Evolutionary conservation across 1,140 invertebrate genomes (phyloP).

Genomic region (Linepithema humile): DNA sequence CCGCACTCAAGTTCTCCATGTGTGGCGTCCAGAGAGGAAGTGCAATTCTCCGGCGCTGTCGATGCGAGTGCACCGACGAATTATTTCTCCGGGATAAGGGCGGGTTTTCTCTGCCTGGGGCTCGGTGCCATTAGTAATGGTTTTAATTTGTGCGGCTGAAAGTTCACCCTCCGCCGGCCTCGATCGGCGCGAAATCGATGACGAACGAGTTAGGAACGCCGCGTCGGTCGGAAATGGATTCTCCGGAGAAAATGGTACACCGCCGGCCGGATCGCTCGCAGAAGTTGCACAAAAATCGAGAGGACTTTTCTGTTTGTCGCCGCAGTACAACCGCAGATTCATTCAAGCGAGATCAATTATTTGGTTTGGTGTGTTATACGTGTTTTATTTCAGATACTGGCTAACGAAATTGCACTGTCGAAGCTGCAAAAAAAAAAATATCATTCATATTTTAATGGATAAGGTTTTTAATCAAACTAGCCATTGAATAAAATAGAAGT

Average conservation of each 20-base stretch:
- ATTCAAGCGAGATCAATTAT: not conserved
- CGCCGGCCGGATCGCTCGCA: not conserved
- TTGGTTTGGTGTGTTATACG: not conserved
- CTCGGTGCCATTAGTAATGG: constrained; percentile 59
- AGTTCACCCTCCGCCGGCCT: constrained; percentile 28
- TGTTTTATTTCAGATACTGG: constrained; percentile 5
- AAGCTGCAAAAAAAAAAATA: not conserved
- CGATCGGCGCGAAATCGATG: constrained; percentile 57
- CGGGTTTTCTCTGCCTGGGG: not conserved
- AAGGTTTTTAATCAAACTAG: not conserved
- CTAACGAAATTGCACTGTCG: not conserved
- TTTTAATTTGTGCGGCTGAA: constrained; percentile 63
- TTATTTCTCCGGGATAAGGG: constrained; percentile 38
- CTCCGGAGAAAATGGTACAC: constrained; percentile 22
- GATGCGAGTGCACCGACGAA: constrained; percentile 49
- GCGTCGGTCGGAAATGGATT: constrained; percentile 33
- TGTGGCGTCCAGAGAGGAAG: constrained; percentile 24
- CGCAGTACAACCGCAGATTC: not conserved
- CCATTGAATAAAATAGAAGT: not conserved
- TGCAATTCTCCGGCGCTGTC: constrained; percentile 38
- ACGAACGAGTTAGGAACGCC: constrained; percentile 46
- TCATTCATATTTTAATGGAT: not conserved
- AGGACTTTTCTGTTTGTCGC: not conserved
- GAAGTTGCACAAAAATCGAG: constrained; percentile 9
- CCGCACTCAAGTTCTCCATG: constrained; percentile 34